phyloP scores from a whole-genome alignment of 2,888 invertebrate species.

The Quadroppia sp. region DNA sequence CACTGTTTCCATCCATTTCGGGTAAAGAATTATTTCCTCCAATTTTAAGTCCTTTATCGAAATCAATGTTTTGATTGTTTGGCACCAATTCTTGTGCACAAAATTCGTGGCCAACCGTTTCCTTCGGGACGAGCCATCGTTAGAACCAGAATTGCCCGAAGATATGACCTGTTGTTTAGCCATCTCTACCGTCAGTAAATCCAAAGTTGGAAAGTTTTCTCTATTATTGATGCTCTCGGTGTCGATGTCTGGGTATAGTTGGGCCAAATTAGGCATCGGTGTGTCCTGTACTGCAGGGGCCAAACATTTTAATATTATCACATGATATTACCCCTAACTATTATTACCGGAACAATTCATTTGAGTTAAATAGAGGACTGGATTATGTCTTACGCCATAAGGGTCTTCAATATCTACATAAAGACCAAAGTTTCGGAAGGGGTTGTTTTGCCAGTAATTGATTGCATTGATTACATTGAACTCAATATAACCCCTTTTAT shows the following conservation, averaged over 20 bases:
- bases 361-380: slow-evolving; percentile 45
- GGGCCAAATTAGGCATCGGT: slow-evolving; percentile 48
- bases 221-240: slow-evolving; percentile 47
- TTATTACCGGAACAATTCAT: slow-evolving; percentile 47
- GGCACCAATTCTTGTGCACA: not conserved
- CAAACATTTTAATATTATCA: not conserved
- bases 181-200: slow-evolving; percentile 47
- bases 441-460: slow-evolving; percentile 46
- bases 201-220: slow-evolving; percentile 48
- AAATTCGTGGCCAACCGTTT: not conserved
- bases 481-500: slow-evolving; percentile 47
- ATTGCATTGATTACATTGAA: slow-evolving; percentile 46
- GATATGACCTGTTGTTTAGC: slow-evolving; percentile 13
- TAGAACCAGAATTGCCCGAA: not conserved
- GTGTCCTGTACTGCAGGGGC: slow-evolving; percentile 44
- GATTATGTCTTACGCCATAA: slow-evolving; percentile 45
- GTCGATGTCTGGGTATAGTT: slow-evolving; percentile 45
- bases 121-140: not conserved
- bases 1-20: not conserved
- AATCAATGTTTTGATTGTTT: not conserved
- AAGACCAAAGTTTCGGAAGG: slow-evolving; percentile 47
- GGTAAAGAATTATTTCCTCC: not conserved
- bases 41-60: slow-evolving; percentile 1
- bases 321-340: not conserved
- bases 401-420: slow-evolving; percentile 47